These are phyloP conservation scores for Lagocephalus sceleratus DNA, from an alignment of 2,797 vertebrate genomes.

Conservation along the genomic window DNA sequence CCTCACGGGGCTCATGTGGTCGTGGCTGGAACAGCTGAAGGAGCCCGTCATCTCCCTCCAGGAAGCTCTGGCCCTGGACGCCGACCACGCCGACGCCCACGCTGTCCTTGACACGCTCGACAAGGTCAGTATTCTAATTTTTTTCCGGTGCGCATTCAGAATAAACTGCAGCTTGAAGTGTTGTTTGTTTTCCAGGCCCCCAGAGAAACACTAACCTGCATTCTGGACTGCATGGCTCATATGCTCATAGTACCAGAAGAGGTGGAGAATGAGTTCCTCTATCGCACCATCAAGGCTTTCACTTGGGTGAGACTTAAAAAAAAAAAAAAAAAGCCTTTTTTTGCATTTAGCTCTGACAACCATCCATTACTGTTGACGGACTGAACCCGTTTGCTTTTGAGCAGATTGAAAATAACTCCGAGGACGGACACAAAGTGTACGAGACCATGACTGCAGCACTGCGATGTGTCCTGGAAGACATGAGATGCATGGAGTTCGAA, in stretches of 20 bases:
- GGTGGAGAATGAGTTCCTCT: conserved; percentile 84
- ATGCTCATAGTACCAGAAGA: conserved; percentile 78
- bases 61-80: conserved; percentile 75
- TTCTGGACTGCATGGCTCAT: conserved; percentile 86
- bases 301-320: conserved; percentile 81
- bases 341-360: background rate
- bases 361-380: background rate
- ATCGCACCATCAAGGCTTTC: conserved; percentile 85
- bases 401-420: conserved; percentile 10
- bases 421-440: conserved; percentile 74
- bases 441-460: conserved; percentile 79
- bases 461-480: conserved; percentile 76
- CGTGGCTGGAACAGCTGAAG: conserved; percentile 95
- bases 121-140: conserved; percentile 71
- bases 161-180: background rate
- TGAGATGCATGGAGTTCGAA: conserved; percentile 62
- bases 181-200: conserved; percentile 74
- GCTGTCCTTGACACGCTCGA: conserved; percentile 78
- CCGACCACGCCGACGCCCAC: conserved; percentile 64
- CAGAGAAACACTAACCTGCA: conserved; percentile 83
- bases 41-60: conserved; percentile 83
- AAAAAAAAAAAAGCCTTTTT: conserved; percentile 4
- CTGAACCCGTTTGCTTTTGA: background rate
- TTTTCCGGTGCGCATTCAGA: background rate
- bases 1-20: conserved; percentile 91